Evolutionary conservation across 2,888 invertebrate species (phyloP).

Genomic region (Prostheceraeus crozeri): DNA sequence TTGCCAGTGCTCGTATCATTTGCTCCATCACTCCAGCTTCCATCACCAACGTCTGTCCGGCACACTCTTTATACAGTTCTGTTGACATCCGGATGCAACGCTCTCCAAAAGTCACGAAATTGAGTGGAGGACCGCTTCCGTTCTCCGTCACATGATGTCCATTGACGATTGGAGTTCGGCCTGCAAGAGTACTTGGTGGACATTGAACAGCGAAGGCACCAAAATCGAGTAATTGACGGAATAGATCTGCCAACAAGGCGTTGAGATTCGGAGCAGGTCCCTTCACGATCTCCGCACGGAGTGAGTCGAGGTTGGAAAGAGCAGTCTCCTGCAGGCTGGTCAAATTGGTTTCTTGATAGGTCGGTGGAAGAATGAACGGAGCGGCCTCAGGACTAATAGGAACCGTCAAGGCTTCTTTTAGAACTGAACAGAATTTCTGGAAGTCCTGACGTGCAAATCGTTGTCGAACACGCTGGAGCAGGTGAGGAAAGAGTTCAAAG

Average conservation of each 20-base stretch:
- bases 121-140: conserved; percentile 61
- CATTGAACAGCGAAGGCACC: conserved; percentile 14
- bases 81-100: conserved; percentile 69
- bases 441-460: conserved; percentile 58
- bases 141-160: background rate
- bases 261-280: background rate
- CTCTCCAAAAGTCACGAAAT: conserved; percentile 78
- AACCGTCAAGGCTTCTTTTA: conserved; percentile 29
- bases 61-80: conserved; percentile 68
- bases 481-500: conserved; percentile 86
- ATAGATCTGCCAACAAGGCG: conserved; percentile 57
- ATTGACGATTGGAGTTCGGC: conserved; percentile 61
- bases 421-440: conserved; percentile 35
- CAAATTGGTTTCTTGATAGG: conserved; percentile 66
- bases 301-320: conserved; percentile 74
- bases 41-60: conserved; percentile 61
- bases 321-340: conserved; percentile 76
- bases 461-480: conserved; percentile 77
- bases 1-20: conserved; percentile 36
- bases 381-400: conserved; percentile 62
- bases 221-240: too few relatives aligned
- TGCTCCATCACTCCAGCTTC: conserved; percentile 32
- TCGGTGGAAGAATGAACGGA: conserved; percentile 70
- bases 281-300: conserved; percentile 66
- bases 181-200: background rate